A percentile compares a stretch with the other conserved stretches of the same genome.
Conservation (phyloP, 2,888 invertebrate genomes). For the Acronicta alni region DNA sequence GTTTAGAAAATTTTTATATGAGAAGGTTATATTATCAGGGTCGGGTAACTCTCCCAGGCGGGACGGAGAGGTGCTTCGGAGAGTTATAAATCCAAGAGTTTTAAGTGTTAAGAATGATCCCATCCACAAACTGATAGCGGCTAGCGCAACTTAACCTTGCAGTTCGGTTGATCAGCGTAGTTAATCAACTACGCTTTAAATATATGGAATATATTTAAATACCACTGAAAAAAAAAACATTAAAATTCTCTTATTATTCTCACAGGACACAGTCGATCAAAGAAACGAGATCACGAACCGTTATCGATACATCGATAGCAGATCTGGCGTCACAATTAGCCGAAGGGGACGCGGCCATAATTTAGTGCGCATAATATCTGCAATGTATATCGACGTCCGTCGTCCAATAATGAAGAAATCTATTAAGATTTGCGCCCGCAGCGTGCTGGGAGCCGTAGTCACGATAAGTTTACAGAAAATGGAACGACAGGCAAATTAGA, state of each 20-base stretch:
- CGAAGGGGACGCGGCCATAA: constrained; percentile 56
- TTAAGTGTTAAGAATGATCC: too few relatives aligned
- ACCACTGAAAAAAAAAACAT: background rate
- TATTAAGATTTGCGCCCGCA: constrained; percentile 59
- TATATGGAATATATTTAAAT: background rate
- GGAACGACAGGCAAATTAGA: constrained; percentile 57
- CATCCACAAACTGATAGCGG: too few relatives aligned
- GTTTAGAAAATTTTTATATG: too few relatives aligned
- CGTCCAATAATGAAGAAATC: constrained; percentile 68
- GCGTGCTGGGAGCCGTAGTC: constrained; percentile 43
- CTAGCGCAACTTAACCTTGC: too few relatives aligned
- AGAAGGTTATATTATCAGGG: too few relatives aligned
- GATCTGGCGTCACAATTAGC: constrained; percentile 56
- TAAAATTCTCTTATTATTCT: constrained; percentile 2
- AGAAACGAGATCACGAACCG: constrained; percentile 41
- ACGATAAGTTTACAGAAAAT: constrained; percentile 52
- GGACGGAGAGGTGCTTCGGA: too few relatives aligned
- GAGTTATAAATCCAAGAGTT: too few relatives aligned
- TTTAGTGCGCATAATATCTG: constrained; percentile 59
- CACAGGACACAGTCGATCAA: constrained; percentile 15
- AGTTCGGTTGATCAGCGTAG: too few relatives aligned
- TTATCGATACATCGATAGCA: constrained; percentile 49
- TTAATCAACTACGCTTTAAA: too few relatives aligned
- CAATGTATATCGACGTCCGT: constrained; percentile 56
- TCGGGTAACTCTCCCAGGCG: too few relatives aligned